Evolutionary conservation across 2,888 invertebrate species (phyloP).

Genomic region (Coelinius sp.): DNA sequence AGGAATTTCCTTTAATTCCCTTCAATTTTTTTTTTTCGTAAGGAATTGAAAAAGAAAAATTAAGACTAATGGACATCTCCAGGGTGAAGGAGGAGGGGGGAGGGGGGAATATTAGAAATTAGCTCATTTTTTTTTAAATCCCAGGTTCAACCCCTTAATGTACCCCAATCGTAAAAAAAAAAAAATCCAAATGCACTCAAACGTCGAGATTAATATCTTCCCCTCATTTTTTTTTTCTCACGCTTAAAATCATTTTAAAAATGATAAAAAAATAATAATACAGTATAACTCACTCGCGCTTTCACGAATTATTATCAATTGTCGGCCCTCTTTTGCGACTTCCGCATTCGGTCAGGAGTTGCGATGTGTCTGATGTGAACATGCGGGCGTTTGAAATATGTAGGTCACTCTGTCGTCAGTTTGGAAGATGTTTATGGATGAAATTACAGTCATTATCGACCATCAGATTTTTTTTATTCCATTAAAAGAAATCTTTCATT

Average conservation of each 20-base stretch:
- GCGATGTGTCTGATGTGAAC: not conserved
- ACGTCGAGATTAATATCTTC: not conserved
- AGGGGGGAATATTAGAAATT: not conserved
- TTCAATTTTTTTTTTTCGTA: not conserved
- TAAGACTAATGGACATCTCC: not conserved
- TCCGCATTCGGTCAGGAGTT: slow-evolving; percentile 16
- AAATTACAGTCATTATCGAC: not conserved
- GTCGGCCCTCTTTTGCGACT: slow-evolving; percentile 21
- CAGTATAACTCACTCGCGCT: slow-evolving; percentile 55
- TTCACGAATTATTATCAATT: slow-evolving; percentile 58
- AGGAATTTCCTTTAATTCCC: not conserved
- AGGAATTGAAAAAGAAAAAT: not conserved
- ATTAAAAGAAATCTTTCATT: not conserved
- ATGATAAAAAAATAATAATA: slow-evolving; percentile 19
- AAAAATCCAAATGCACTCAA: too few species aligned
- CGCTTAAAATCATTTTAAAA: not conserved
- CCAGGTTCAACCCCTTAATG: too few species aligned
- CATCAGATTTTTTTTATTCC: not conserved
- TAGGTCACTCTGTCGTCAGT: slow-evolving; percentile 55
- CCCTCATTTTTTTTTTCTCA: not conserved
- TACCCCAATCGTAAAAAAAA: too few species aligned
- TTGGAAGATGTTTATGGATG: not conserved
- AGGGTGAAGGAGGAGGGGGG: not conserved
- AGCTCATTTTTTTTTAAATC: not conserved
- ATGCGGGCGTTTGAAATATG: slow-evolving; percentile 55